Conservation (phyloP, 2,888 invertebrate genomes). For the Plebejus melissa region DNA sequence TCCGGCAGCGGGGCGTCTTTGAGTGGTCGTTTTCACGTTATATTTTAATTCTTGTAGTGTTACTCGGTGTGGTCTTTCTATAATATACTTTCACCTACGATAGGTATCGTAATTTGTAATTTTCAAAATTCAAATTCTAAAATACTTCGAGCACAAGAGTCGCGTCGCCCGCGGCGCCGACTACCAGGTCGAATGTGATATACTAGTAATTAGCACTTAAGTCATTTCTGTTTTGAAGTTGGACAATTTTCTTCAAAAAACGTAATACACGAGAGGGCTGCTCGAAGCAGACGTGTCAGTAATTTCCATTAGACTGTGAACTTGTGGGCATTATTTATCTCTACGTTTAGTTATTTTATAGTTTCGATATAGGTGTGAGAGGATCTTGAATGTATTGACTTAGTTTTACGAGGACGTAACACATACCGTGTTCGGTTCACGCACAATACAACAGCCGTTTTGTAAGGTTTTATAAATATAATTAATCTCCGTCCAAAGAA, state of each 20-base stretch:
- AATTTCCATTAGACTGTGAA: conserved; percentile 53
- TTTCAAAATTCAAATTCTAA: conserved; percentile 63
- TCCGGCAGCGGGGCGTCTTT: conserved; percentile 45
- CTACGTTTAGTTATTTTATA: conserved; percentile 46
- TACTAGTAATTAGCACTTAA: conserved; percentile 70
- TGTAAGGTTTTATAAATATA: conserved; percentile 26
- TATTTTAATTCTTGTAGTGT: conserved; percentile 69
- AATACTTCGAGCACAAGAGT: conserved; percentile 65
- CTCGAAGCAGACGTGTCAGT: conserved; percentile 40
- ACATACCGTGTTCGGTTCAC: conserved; percentile 19
- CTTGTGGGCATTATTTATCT: conserved; percentile 63
- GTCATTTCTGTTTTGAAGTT: conserved; percentile 44
- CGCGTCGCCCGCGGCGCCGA: conserved; percentile 55
- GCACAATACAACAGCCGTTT: conserved; percentile 26
- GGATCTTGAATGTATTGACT: conserved; percentile 35
- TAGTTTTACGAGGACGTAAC: conserved; percentile 24
- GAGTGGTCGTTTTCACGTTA: conserved; percentile 53
- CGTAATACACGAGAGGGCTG: conserved; percentile 31
- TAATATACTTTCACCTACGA: conserved; percentile 66
- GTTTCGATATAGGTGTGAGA: conserved; percentile 36
- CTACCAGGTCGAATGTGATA: conserved; percentile 74
- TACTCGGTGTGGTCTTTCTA: conserved; percentile 77
- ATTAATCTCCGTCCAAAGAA: conserved; percentile 29
- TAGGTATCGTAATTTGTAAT: conserved; percentile 58
- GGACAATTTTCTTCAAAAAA: conserved; percentile 31